Percentiles rank a stretch among this genome's conserved stretches.
These are phyloP conservation scores for Drosophila malerkotliana DNA, from an alignment of 1,140 invertebrate genomes.

Conservation along the genomic window DNA sequence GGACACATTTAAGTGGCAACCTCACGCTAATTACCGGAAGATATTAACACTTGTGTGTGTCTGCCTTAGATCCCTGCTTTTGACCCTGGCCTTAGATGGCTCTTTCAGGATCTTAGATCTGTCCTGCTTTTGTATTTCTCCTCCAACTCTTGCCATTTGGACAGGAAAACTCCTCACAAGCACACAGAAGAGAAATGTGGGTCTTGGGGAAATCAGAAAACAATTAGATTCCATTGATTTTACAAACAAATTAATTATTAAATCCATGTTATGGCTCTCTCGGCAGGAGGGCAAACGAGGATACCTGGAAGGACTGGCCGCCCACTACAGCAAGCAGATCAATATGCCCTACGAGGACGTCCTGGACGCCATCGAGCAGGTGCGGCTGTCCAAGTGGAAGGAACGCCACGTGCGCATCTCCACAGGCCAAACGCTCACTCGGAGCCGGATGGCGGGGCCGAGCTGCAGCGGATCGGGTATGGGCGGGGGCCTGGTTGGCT, in stretches of 20 bases:
- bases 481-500: conserved; percentile 73
- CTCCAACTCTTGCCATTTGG: background rate
- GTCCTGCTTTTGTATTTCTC: background rate
- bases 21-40: conserved; percentile 77
- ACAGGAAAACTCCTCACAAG: background rate
- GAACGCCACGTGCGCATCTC: conserved; percentile 87
- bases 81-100: conserved; percentile 58
- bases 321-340: conserved; percentile 94
- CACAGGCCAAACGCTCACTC: conserved; percentile 79
- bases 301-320: conserved; percentile 93
- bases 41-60: conserved; percentile 74
- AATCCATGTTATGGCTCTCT: background rate
- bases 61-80: conserved; percentile 27
- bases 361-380: conserved; percentile 86
- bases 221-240: background rate
- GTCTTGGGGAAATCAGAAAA: background rate
- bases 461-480: conserved; percentile 31
- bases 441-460: conserved; percentile 48
- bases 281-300: conserved; percentile 93
- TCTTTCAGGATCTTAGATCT: conserved; percentile 5
- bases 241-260: background rate
- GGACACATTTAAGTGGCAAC: conserved; percentile 65
- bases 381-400: conserved; percentile 88
- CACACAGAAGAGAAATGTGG: background rate
- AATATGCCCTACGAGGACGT: conserved; percentile 95